phyloP scores from a whole-genome alignment of 2,888 invertebrate genomes.

The Leucania comma region DNA sequence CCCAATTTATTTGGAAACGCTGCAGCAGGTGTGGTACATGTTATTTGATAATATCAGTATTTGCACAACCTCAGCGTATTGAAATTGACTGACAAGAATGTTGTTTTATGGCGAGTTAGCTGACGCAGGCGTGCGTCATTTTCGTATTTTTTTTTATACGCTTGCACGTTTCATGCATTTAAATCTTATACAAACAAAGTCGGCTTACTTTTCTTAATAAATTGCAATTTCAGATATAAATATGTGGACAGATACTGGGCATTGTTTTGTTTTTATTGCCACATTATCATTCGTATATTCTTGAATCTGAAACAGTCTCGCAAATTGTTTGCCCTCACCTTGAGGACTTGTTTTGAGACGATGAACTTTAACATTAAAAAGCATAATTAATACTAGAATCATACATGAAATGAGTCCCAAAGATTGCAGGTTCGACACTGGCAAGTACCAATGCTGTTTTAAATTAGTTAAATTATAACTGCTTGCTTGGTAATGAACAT shows the following conservation, averaged over 20 bases:
- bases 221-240: not conserved
- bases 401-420: not conserved
- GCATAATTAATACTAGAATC: not conserved
- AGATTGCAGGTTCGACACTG: not conserved
- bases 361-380: conserved; percentile 37
- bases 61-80: not conserved
- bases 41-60: too few relatives aligned
- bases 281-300: conserved; percentile 13
- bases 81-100: conserved; percentile 5
- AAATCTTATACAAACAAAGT: not conserved
- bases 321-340: conserved; percentile 33
- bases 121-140: conserved; percentile 14
- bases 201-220: not conserved
- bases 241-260: not conserved
- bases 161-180: not conserved
- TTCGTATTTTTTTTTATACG: not conserved
- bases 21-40: too few relatives aligned
- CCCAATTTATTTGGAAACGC: too few relatives aligned
- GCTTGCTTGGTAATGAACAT: not conserved
- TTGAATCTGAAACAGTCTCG: conserved; percentile 4
- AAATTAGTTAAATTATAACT: not conserved
- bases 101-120: not conserved
- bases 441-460: not conserved
- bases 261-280: conserved; percentile 1
- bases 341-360: conserved; percentile 53